Conservation (phyloP, 2,113 vertebrate genomes). For the Eulacestoma nigropectus region DNA sequence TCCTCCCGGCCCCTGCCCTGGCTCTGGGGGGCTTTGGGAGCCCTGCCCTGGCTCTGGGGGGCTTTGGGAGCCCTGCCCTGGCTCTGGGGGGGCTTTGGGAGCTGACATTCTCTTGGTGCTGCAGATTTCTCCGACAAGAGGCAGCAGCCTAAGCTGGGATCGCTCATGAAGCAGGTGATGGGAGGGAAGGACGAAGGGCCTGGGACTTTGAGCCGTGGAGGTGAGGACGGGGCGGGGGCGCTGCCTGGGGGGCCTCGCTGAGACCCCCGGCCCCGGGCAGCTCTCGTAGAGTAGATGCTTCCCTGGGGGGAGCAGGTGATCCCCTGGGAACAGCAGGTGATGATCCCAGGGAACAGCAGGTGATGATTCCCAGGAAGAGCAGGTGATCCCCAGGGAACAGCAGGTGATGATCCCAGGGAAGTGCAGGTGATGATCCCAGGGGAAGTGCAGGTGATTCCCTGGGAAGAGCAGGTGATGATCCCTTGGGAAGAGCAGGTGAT, state of each 20-base stretch:
- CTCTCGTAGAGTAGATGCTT: background rate
- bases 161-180: slow-evolving; percentile 92
- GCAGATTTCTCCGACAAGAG: slow-evolving; percentile 87
- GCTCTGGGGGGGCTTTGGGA: background rate
- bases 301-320: background rate
- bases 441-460: background rate
- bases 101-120: slow-evolving; percentile 62
- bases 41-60: background rate
- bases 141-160: slow-evolving; percentile 87
- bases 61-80: background rate
- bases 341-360: background rate
- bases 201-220: slow-evolving; percentile 82
- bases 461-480: background rate
- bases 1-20: background rate
- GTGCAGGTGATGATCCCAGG: no score
- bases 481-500: background rate
- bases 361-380: background rate
- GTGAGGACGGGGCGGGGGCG: background rate
- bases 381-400: background rate
- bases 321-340: background rate
- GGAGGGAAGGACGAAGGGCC: slow-evolving; percentile 82
- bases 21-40: no score
- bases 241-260: background rate
- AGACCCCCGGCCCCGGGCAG: background rate
- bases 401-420: background rate